A percentile compares a stretch with the other conserved stretches of the same genome.
These are phyloP conservation scores for Epinephelus cyanopodus DNA, from an alignment of 2,113 vertebrate species.

Conservation along the genomic window DNA sequence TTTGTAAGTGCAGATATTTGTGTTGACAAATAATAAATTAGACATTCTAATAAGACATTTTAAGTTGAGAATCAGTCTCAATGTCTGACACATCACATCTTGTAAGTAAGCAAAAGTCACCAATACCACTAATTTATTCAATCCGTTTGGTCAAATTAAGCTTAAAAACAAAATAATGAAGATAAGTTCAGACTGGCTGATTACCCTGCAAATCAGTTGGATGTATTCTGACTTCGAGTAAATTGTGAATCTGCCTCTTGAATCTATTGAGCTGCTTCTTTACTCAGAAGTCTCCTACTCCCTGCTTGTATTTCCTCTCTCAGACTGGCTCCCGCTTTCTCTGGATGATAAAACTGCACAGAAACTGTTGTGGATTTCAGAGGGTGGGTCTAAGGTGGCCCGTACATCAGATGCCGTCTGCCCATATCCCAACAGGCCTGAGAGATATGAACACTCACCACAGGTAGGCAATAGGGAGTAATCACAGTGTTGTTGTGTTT, in stretches of 20 bases:
- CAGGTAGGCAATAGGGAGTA: slow-evolving; percentile 70
- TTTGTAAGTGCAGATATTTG: no score
- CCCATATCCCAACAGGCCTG: slow-evolving; percentile 83
- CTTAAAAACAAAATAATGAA: no score
- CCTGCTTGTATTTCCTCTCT: neutral
- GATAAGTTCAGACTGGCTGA: no score
- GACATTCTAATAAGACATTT: no score
- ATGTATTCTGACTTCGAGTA: no score
- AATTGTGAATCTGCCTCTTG: no score
- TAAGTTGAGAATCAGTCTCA: no score
- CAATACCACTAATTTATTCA: neutral
- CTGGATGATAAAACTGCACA: slow-evolving; percentile 85
- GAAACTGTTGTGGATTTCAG: slow-evolving; percentile 85
- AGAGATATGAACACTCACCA: slow-evolving; percentile 82
- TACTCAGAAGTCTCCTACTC: accelerated
- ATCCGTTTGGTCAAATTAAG: no score
- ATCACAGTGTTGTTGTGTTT: neutral
- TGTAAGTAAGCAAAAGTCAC: neutral
- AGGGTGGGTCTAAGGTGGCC: slow-evolving; percentile 77
- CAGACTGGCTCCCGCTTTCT: slow-evolving; percentile 80
- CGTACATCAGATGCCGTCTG: slow-evolving; percentile 79
- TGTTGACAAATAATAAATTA: no score
- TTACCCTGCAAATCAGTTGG: no score
- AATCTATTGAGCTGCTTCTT: neutral
- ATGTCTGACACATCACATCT: no score